Percentiles rank a stretch among this genome's conserved stretches.
Evolutionary conservation across 1,140 invertebrate genomes (phyloP).

Genomic region (Parasteatoda tepidariorum): DNA sequence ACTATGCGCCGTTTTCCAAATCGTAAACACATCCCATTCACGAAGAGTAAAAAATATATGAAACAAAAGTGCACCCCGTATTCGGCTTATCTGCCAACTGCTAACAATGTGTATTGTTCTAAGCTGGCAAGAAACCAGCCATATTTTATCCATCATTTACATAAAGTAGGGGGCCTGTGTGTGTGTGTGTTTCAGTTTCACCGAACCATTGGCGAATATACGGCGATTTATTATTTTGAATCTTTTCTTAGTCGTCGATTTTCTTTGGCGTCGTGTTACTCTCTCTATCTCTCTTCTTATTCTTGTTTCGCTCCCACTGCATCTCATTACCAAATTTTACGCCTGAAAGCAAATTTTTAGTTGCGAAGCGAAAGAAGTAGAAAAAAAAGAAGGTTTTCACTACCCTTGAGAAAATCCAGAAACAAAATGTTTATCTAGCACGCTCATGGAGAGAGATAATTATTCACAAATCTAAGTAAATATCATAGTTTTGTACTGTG

Average conservation of each 20-base stretch:
- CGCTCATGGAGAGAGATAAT: too few species aligned
- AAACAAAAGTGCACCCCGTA: neutral
- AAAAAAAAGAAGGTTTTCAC: too few species aligned
- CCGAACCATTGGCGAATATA: neutral
- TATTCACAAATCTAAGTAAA: too few species aligned
- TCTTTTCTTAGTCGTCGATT: conserved; percentile 28
- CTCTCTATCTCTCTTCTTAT: neutral
- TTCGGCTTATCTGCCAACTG: neutral
- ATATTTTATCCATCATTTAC: conserved; percentile 37
- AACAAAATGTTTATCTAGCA: too few species aligned
- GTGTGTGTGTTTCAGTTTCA: conserved; percentile 22
- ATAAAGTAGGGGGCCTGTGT: conserved; percentile 1
- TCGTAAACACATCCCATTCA: neutral
- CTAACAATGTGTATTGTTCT: conserved; percentile 30
- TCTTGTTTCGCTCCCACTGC: conserved; percentile 7
- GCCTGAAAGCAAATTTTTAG: too few species aligned
- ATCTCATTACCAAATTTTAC: conserved; percentile 13
- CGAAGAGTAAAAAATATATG: neutral
- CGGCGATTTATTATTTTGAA: conserved; percentile 30
- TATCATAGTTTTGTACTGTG: too few species aligned
- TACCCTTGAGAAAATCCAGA: too few species aligned
- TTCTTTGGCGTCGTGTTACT: neutral
- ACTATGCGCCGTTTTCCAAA: neutral
- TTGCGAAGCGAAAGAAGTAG: too few species aligned
- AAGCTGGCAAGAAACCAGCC: conserved; percentile 14